Conservation (phyloP, 2,113 vertebrate genomes). For the Takifugu bimaculatus region DNA sequence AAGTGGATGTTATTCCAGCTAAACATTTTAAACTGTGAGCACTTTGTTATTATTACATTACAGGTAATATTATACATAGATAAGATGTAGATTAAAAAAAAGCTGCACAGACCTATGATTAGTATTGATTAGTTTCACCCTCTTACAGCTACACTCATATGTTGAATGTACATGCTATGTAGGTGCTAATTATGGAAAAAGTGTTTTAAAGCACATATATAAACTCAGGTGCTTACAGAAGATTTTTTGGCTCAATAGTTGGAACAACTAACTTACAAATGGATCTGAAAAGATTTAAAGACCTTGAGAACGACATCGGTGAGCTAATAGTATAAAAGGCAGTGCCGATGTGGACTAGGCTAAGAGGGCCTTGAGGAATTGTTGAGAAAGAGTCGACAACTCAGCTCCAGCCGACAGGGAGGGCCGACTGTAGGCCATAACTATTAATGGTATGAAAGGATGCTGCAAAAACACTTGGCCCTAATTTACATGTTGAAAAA, state of each 20-base stretch:
- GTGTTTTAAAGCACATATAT: constrained; percentile 44
- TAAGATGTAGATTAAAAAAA: background rate
- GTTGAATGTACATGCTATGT: too few relatives aligned
- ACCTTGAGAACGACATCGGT: constrained; percentile 37
- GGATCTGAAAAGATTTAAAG: constrained; percentile 71
- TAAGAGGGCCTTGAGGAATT: constrained; percentile 65
- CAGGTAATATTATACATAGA: constrained; percentile 2
- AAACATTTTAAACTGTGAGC: constrained; percentile 36
- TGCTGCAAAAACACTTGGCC: constrained; percentile 68
- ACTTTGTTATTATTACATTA: constrained; percentile 25
- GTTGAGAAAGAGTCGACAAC: constrained; percentile 36
- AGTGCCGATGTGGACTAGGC: constrained; percentile 52
- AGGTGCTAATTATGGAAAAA: too few relatives aligned
- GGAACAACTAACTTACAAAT: constrained; percentile 62
- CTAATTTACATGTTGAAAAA: constrained; percentile 70
- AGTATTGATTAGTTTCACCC: too few relatives aligned
- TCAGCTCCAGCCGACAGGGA: constrained; percentile 22
- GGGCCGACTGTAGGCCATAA: constrained; percentile 60
- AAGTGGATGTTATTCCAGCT: constrained; percentile 35
- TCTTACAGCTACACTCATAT: too few relatives aligned
- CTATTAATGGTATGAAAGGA: constrained; percentile 69
- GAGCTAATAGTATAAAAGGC: constrained; percentile 22
- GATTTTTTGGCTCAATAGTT: constrained; percentile 59
- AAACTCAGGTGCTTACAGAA: constrained; percentile 51
- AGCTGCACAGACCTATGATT: background rate